Conservation (phyloP, 2,797 vertebrate genomes). For the Cyprinella venusta region DNA sequence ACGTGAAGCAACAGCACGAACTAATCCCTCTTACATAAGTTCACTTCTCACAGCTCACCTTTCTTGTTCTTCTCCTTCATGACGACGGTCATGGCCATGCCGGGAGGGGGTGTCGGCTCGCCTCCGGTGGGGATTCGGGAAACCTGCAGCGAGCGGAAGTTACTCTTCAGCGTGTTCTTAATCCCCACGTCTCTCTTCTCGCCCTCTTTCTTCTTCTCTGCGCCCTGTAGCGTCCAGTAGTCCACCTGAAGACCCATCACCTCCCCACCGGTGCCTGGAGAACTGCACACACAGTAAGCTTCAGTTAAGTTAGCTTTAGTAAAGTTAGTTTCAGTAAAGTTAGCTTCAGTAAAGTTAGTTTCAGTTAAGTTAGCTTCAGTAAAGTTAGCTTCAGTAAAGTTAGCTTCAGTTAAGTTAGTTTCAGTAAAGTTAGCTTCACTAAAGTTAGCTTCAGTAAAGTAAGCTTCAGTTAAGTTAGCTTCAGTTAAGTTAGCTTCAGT, state of each 20-base stretch:
- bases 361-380: no score
- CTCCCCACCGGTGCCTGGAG: slow-evolving; percentile 66
- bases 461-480: no score
- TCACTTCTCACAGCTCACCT: slow-evolving; percentile 53
- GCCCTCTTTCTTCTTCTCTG: slow-evolving; percentile 65
- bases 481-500: no score
- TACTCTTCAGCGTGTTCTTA: slow-evolving; percentile 77
- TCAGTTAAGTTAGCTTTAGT: no score
- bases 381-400: no score
- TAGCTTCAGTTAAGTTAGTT: no score
- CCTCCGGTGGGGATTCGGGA: slow-evolving; percentile 66
- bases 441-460: no score
- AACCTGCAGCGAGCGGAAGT: slow-evolving; percentile 77
- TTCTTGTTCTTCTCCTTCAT: slow-evolving; percentile 81
- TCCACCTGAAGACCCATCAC: slow-evolving; percentile 78
- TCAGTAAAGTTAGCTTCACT: no score
- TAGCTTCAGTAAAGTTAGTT: no score
- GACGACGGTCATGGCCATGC: slow-evolving; percentile 79
- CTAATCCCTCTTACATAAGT: neutral
- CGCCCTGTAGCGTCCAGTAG: slow-evolving; percentile 72
- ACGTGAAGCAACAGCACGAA: neutral
- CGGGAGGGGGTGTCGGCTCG: slow-evolving; percentile 63
- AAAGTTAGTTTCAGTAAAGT: no score
- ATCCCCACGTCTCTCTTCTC: slow-evolving; percentile 69
- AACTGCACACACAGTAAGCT: slow-evolving; percentile 64